Base-by-base conservation (phyloP, 2,113 vertebrate species). In the Macrotus californicus region DNA sequence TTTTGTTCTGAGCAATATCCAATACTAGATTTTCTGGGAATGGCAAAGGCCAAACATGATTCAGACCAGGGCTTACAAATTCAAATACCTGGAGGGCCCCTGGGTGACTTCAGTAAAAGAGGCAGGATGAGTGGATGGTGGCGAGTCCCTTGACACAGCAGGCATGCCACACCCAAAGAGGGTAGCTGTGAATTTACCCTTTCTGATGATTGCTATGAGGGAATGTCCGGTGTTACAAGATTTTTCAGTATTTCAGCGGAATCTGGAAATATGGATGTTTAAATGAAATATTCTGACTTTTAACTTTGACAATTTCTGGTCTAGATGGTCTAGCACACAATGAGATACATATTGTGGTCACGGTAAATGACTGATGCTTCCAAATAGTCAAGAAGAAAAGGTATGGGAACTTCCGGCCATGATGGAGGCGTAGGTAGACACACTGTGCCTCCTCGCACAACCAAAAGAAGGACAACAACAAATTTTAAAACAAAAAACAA, bases 1-100 rank as follows among this genome's bases (percentile, higher is more conserved):
- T 96, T 97, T 96, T 95, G 81, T 96, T 96, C 91, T 66, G 81
- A 80, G 50, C 73, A 79, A 96, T 61, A 91, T 91, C 61, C 75
- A 93, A 73, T 84, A 79, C 67, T 86, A 89, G 67, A 54, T 89
- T 77, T 39, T 96, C 95, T 97, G 76, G 50, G 94, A 96, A 96
- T 83, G 79, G 82, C 50, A 91, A 94, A 97, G 82, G 70, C 80
- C 69, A 89, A 67, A 75, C 61, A 80, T 95, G 77, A 79, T 92
- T 96, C 86, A 85, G 94, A 92, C 81, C 15, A 50, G 31, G 73
- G 46, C 81, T 83, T 93, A 48, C 81, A 94, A 79, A 96, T 93
- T 92, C 67, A 76, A 79, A 66, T 18, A 85, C 73, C 66, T 69
- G 36, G 64, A 89, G 21, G 19, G 46, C 52, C 54, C 59, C 12